phyloP scores from a whole-genome alignment of 2,888 invertebrate species.

The Lissocephala sabroskyi region DNA sequence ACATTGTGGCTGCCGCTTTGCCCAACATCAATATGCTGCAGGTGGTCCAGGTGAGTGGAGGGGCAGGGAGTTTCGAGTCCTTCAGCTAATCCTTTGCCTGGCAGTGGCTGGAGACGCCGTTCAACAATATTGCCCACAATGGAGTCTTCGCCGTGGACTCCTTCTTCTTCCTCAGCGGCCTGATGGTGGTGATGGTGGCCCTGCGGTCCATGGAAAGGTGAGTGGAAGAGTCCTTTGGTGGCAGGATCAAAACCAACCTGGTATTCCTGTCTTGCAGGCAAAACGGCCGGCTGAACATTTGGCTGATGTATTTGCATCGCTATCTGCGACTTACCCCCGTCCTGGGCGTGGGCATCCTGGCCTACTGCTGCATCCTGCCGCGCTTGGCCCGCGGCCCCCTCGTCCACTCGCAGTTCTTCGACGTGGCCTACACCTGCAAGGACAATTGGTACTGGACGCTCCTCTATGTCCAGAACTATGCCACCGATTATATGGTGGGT shows the following conservation, averaged over 20 bases:
- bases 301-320: constrained; percentile 69
- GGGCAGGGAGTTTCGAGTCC: background rate
- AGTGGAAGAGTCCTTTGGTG: constrained; percentile 22
- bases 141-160: constrained; percentile 76
- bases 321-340: constrained; percentile 74
- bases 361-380: constrained; percentile 73
- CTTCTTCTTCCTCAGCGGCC: constrained; percentile 76
- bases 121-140: constrained; percentile 56
- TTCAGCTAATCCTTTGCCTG: background rate
- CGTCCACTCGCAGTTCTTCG: constrained; percentile 66
- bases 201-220: constrained; percentile 58
- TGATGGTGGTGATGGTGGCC: constrained; percentile 72
- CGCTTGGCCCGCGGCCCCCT: constrained; percentile 74
- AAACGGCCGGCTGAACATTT: constrained; percentile 62
- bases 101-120: constrained; percentile 53
- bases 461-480: constrained; percentile 73
- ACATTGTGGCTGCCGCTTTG: constrained; percentile 29
- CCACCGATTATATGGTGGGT: constrained; percentile 51
- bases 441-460: constrained; percentile 72
- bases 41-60: constrained; percentile 25
- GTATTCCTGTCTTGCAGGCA: constrained; percentile 39
- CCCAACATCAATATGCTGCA: constrained; percentile 46
- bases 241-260: too few relatives aligned
- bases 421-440: constrained; percentile 60
- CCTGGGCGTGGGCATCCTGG: constrained; percentile 73